Evolutionary conservation across 1,140 invertebrate species (phyloP).

Genomic region (Callitettix versicolor): DNA sequence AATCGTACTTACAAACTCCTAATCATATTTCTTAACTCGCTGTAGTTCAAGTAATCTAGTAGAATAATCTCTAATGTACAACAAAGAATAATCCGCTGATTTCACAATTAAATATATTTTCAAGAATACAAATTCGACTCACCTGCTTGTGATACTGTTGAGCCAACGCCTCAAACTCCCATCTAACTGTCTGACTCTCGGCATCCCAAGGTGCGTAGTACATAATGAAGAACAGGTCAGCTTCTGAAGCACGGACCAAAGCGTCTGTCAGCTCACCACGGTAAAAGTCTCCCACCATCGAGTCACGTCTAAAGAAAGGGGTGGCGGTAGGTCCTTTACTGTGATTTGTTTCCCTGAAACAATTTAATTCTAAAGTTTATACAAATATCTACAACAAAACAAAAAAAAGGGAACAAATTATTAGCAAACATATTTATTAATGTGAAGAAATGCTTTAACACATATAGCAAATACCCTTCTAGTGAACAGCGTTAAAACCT

Average conservation of each 20-base stretch:
- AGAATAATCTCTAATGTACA: too few relatives aligned
- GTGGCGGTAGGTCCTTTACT: constrained; percentile 49
- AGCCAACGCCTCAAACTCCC: constrained; percentile 63
- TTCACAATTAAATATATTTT: too few relatives aligned
- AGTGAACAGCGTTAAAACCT: neutral
- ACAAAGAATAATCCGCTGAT: too few relatives aligned
- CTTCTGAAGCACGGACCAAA: constrained; percentile 43
- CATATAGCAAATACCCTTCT: neutral
- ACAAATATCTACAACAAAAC: neutral
- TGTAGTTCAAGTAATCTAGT: too few relatives aligned
- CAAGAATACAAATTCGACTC: too few relatives aligned
- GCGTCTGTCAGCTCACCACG: constrained; percentile 52
- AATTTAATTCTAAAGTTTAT: constrained; percentile 7
- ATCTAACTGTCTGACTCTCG: constrained; percentile 54
- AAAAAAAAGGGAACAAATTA: neutral
- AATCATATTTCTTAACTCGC: too few relatives aligned
- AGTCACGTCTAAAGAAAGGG: constrained; percentile 55
- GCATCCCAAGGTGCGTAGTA: constrained; percentile 87
- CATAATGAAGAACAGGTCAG: constrained; percentile 70
- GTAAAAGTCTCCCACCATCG: constrained; percentile 60
- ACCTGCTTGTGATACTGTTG: constrained; percentile 57
- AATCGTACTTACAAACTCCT: too few relatives aligned
- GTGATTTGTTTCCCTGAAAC: constrained; percentile 52
- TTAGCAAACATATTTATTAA: neutral
- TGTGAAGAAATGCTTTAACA: neutral